A percentile compares a stretch with the other conserved stretches of the same genome.
These are phyloP conservation scores for Tuberolachnus salignus DNA, from an alignment of 2,888 invertebrate species.

Conservation along the genomic window DNA sequence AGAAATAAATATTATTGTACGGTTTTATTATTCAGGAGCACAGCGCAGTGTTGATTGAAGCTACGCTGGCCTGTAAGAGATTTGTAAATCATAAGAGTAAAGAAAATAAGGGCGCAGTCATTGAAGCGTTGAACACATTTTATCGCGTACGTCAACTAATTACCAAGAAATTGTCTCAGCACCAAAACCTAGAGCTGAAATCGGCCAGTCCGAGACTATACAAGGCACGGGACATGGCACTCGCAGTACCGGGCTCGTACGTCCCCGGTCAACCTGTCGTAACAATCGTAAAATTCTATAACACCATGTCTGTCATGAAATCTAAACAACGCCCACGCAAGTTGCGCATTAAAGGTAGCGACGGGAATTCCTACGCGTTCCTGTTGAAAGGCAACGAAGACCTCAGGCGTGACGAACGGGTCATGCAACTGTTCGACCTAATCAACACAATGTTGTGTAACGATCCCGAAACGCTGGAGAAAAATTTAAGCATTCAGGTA, in stretches of 20 bases:
- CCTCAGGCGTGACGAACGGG: constrained; percentile 95
- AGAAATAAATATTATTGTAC: constrained; percentile 1
- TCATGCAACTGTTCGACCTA: constrained; percentile 96
- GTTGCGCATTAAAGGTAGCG: constrained; percentile 86
- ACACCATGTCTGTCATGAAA: constrained; percentile 92
- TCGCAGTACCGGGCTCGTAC: constrained; percentile 98
- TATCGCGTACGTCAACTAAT: constrained; percentile 98
- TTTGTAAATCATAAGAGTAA: too few relatives aligned
- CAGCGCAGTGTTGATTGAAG: constrained; percentile 90
- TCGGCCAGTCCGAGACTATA: constrained; percentile 94
- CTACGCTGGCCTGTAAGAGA: too few relatives aligned
- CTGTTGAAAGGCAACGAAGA: constrained; percentile 99
- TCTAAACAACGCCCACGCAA: constrained; percentile 98
- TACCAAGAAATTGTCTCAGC: constrained; percentile 89
- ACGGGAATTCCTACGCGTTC: constrained; percentile 98
- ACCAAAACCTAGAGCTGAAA: constrained; percentile 88
- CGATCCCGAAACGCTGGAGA: constrained; percentile 92
- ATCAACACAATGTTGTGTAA: constrained; percentile 94
- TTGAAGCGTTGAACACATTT: constrained; percentile 98
- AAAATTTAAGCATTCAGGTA: constrained; percentile 75
- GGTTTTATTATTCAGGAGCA: constrained; percentile 80
- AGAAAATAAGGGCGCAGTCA: too few relatives aligned
- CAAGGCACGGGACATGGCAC: constrained; percentile 86
- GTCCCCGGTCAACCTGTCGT: constrained; percentile 89
- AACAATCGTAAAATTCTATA: constrained; percentile 87